Base-by-base conservation (phyloP, 1,140 invertebrate genomes). In the Vanessa tameamea region DNA sequence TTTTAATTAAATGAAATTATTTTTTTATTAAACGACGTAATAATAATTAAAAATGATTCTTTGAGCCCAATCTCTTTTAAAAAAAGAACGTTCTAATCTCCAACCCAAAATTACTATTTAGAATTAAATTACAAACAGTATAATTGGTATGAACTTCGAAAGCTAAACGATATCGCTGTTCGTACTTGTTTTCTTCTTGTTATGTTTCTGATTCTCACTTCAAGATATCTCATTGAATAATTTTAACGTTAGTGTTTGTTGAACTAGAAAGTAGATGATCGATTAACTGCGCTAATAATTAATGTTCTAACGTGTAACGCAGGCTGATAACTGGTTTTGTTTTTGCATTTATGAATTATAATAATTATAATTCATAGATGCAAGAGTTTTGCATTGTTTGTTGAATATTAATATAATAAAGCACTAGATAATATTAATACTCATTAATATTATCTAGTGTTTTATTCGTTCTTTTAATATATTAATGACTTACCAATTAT, bases 221-320 rank as follows among this genome's bases (percentile, higher is more conserved):
- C 47, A 16, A 13, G 2, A 1, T 20, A 64, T 70, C 59, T 23
- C 47, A 47, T 64, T 51, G 26, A 50, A 70, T 64, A 68, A 37
- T 13, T 51, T 37, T 68, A 57, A 68, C 20, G 63, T 64, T 48
- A 57, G 47, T 51, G 43, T 57, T 57, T 68, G 50, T 53, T 31
- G 66, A 47, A n/a, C 31, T 68, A 26, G 66, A 68, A 68, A 68
- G 65, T 67, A 68, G 31, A 57, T 57, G 53, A 68, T 57, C 66
- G 51, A 68, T 68, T 68, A 68, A 31, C 20, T 37, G 50, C 53
- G 50, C 16, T 57, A 43, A 43, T 68, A 57, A 57, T 68, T 68
- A 68, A 47, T 48, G 64, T 23, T 23, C 15, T 50, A 37, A 43
- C 51, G 31, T 16, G 66, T 23, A 3, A 20, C n/a, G 57, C 51